phyloP scores from a whole-genome alignment of 2,797 vertebrate genomes.

The Sebastes diaconus region DNA sequence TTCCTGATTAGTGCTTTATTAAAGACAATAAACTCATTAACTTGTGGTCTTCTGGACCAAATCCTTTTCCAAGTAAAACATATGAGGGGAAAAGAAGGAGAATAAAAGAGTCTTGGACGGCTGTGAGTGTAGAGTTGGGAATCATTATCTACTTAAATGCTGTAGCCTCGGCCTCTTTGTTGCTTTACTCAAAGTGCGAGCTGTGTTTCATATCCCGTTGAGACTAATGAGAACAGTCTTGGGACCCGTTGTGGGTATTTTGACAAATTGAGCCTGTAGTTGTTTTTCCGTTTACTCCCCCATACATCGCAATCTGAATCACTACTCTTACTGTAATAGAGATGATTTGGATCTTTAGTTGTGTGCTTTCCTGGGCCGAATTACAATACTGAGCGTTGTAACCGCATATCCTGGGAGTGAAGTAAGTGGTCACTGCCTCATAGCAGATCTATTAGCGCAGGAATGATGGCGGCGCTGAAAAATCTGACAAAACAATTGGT shows the following conservation, averaged over 20 bases:
- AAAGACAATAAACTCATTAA: constrained; percentile 52
- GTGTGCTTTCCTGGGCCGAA: constrained; percentile 40
- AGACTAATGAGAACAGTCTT: constrained; percentile 72
- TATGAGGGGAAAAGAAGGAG: background rate
- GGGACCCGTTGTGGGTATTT: constrained; percentile 64
- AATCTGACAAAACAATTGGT: constrained; percentile 87
- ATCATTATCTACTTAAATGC: constrained; percentile 67
- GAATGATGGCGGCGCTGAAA: constrained; percentile 82
- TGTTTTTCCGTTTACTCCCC: constrained; percentile 65
- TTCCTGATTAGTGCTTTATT: constrained; percentile 40
- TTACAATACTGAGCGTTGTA: constrained; percentile 59
- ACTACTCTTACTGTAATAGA: constrained; percentile 54
- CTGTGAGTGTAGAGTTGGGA: constrained; percentile 43
- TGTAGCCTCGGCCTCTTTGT: constrained; percentile 34
- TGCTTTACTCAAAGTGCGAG: constrained; percentile 52
- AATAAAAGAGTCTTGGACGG: constrained; percentile 3
- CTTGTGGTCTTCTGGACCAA: constrained; percentile 5
- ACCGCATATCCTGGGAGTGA: constrained; percentile 73
- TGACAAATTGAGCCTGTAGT: constrained; percentile 74
- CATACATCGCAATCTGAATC: constrained; percentile 71
- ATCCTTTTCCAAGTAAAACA: constrained; percentile 43
- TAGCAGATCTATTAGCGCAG: constrained; percentile 81
- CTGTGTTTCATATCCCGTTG: constrained; percentile 61
- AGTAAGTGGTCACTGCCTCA: constrained; percentile 67
- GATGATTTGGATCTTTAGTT: constrained; percentile 59